Percentiles rank a stretch among this genome's conserved stretches.
phyloP scores from a whole-genome alignment of 2,797 vertebrate species.

The Microcaecilia unicolor region DNA sequence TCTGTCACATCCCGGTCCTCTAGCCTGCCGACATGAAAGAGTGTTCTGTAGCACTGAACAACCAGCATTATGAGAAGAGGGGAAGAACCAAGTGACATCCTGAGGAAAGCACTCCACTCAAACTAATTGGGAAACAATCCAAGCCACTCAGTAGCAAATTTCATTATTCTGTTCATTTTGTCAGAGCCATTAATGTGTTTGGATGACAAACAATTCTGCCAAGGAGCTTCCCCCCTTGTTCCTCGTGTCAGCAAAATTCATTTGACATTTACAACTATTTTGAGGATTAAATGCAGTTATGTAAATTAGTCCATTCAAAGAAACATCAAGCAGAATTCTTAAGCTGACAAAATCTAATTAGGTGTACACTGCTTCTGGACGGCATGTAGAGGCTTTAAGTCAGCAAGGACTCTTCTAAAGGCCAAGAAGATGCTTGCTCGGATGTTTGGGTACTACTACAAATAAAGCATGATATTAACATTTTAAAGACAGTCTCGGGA shows the following conservation, averaged over 20 bases:
- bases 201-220: constrained; percentile 47
- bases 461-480: too few relatives aligned
- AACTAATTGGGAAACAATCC: constrained; percentile 10
- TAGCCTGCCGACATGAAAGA: constrained; percentile 1
- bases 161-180: constrained; percentile 2
- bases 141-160: constrained; percentile 6
- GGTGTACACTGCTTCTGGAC: constrained; percentile 60
- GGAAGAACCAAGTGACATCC: constrained; percentile 1
- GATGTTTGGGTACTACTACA: too few relatives aligned
- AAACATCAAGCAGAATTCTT: constrained; percentile 54
- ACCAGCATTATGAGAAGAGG: neutral
- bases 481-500: too few relatives aligned
- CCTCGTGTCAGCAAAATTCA: constrained; percentile 59
- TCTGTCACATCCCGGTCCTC: constrained; percentile 5
- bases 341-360: constrained; percentile 67
- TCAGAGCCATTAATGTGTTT: constrained; percentile 15
- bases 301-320: constrained; percentile 51
- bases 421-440: too few relatives aligned
- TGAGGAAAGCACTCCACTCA: neutral
- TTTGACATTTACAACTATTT: constrained; percentile 64
- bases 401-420: too few relatives aligned
- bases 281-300: constrained; percentile 52
- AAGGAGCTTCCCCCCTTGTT: constrained; percentile 39
- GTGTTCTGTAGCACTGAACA: neutral
- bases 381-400: too few relatives aligned